Percentiles rank a stretch among this genome's conserved stretches.
Conservation (phyloP, 2,113 vertebrate species). For the Leptobrachium leishanense region DNA sequence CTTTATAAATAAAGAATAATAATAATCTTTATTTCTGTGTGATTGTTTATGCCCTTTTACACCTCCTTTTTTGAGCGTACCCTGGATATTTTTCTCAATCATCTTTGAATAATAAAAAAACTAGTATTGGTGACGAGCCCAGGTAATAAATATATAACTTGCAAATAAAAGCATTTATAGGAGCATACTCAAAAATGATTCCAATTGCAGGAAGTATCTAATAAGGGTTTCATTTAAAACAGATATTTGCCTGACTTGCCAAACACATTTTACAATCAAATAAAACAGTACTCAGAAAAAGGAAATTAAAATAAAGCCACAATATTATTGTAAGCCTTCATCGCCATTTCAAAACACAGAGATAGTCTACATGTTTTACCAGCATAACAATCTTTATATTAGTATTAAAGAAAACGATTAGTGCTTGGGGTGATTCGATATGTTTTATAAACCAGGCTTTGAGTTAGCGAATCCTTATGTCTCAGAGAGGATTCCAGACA, state of each 20-base stretch:
- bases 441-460: slow-evolving; percentile 17
- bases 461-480: slow-evolving; percentile 29
- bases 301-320: slow-evolving; percentile 43
- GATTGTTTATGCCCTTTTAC: no score
- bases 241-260: slow-evolving; percentile 3
- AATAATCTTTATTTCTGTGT: no score
- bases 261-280: slow-evolving; percentile 21
- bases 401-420: neutral
- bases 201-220: slow-evolving; percentile 6
- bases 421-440: slow-evolving; percentile 1
- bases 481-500: slow-evolving; percentile 3
- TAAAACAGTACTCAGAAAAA: slow-evolving; percentile 23
- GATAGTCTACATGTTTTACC: slow-evolving; percentile 14
- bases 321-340: slow-evolving; percentile 15
- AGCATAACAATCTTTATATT: slow-evolving; percentile 15
- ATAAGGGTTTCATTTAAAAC: slow-evolving; percentile 7
- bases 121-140: no score
- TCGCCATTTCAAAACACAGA: slow-evolving; percentile 1
- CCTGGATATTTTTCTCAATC: no score
- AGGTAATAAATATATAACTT: no score
- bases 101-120: no score
- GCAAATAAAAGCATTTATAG: neutral
- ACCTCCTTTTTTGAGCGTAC: no score
- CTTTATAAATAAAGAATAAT: no score
- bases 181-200: neutral